Evolutionary conservation across 2,888 invertebrate species (phyloP).

Genomic region (Amblyjoppa proteus): DNA sequence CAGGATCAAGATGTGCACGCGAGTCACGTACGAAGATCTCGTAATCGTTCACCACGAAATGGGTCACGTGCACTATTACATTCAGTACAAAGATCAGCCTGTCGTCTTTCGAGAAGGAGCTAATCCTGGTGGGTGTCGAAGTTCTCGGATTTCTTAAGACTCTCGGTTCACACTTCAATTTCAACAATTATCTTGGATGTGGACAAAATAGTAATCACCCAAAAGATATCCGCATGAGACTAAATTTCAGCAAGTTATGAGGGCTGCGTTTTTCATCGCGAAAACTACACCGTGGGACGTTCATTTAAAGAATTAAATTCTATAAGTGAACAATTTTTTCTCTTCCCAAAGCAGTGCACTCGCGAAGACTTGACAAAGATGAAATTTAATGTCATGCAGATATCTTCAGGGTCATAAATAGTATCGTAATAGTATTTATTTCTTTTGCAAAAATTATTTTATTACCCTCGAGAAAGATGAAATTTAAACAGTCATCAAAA

Average conservation of each 20-base stretch:
- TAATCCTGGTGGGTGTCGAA: constrained; percentile 89
- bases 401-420: too few species aligned
- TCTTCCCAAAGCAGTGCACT: too few species aligned
- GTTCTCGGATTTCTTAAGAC: not conserved
- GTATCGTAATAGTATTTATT: not conserved
- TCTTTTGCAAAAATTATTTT: not conserved
- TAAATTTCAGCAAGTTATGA: too few species aligned
- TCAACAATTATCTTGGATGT: not conserved
- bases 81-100: constrained; percentile 89
- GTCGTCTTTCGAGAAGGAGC: constrained; percentile 87
- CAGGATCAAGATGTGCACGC: constrained; percentile 89
- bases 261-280: too few species aligned
- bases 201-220: not conserved
- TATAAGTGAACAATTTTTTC: too few species aligned
- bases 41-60: constrained; percentile 90
- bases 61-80: constrained; percentile 91
- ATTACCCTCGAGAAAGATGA: not conserved
- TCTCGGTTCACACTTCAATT: not conserved
- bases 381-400: too few species aligned
- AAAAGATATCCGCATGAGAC: too few species aligned
- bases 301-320: too few species aligned
- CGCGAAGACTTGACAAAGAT: too few species aligned
- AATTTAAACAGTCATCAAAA: not conserved
- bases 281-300: too few species aligned
- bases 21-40: constrained; percentile 88